Evolutionary conservation across 2,113 vertebrate genomes (phyloP), one percentile per base, ranked within the genome.

Genomic region (Toxotes chatareus): DNA sequence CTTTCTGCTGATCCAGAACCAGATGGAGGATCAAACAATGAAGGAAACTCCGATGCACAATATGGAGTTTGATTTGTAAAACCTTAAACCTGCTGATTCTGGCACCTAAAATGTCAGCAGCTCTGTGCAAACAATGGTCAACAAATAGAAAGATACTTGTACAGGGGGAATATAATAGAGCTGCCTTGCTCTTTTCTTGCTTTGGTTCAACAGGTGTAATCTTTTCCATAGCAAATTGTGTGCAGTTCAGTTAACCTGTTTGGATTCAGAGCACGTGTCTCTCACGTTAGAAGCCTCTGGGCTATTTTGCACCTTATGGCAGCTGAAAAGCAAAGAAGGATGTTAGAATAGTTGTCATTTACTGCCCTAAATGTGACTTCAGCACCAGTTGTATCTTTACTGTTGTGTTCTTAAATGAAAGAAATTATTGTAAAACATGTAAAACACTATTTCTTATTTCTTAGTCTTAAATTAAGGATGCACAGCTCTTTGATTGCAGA

Each of bases 1-100:
- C 66, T 76, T 73, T 85, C 75, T 84, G 68, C 42, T 68, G 47
- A 80, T 77, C 55, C 55, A 56, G 31, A 77, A 79, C n/a, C 67
- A 82, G 71, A 65, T 65, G 56, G 32, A 44, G 56, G 42, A 62
- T 67, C 36, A 77, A 74, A 72, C 23, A 67, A 74, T 47, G 31
- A 46, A 0, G 11, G 2, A 32, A 63, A 61, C 47, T 49, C n/a
- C 36, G 49, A 60, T 42, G 65, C 17, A 46, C 83, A n/a, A 53
- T 53, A 36, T 42, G 31, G 12, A 57, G 21, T 62, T 73, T 12
- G 42, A 68, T 47, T 63, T 47, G 27, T 72, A 51, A 73, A 73
- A 79, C 53, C 67, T 76, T 55, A 79, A 73, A 75, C n/a, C 27
- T 3, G 14, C 61, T 62, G 23, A n/a, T 66, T 34, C 44, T 74